Conservation (phyloP, 2,888 invertebrate genomes). For the Mesorhabditis belari region DNA sequence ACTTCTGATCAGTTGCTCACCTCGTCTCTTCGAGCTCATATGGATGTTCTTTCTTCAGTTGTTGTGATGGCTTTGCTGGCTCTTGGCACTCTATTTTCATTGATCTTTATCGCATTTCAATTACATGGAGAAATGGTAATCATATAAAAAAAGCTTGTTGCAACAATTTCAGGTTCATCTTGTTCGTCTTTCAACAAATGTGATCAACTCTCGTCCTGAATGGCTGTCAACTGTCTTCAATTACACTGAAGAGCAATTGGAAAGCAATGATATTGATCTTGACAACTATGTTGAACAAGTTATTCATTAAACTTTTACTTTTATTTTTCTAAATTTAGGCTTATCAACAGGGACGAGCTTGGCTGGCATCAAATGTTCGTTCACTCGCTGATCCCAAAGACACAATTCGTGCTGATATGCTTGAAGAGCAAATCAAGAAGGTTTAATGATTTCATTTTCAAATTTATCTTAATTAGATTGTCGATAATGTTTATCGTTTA, state of each 20-base stretch:
- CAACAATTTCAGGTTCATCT: constrained; percentile 41
- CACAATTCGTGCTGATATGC: constrained; percentile 45
- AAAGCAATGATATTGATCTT: constrained; percentile 45
- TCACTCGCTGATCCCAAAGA: constrained; percentile 45
- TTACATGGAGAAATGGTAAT: constrained; percentile 42
- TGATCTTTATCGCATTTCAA: constrained; percentile 46
- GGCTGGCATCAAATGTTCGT: constrained; percentile 49
- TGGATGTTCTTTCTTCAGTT: constrained; percentile 50
- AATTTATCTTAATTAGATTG: constrained; percentile 24
- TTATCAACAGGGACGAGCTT: constrained; percentile 48
- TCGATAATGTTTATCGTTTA: constrained; percentile 49
- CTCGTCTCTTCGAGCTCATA: constrained; percentile 23
- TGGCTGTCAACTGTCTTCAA: constrained; percentile 48
- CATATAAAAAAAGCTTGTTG: not conserved
- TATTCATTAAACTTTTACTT: not conserved
- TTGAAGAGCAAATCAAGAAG: constrained; percentile 50
- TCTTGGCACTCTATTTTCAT: constrained; percentile 33
- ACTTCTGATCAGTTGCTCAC: constrained; percentile 31
- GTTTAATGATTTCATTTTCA: constrained; percentile 5
- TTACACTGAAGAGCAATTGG: constrained; percentile 46
- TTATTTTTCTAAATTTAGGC: constrained; percentile 21
- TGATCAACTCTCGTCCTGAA: constrained; percentile 43
- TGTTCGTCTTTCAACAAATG: constrained; percentile 33
- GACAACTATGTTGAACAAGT: constrained; percentile 52
- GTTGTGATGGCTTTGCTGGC: constrained; percentile 46